These are phyloP conservation scores for Poecilia latipinna DNA, from an alignment of 2,113 vertebrate genomes.

Conservation along the genomic window DNA sequence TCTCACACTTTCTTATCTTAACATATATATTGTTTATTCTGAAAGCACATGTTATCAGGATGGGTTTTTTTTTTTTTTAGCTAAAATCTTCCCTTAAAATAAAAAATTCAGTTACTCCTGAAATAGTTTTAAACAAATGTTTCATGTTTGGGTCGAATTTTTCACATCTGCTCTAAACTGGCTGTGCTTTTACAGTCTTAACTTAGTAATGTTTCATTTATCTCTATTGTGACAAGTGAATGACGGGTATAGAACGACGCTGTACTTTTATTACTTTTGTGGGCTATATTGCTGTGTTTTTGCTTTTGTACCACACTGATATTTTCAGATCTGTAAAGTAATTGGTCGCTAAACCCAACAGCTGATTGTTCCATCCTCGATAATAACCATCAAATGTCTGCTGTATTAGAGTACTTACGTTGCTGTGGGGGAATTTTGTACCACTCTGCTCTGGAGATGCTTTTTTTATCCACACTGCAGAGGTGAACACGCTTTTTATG, in stretches of 20 bases:
- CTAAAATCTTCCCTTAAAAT: neutral
- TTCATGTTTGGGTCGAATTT: too few species aligned
- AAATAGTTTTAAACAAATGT: neutral
- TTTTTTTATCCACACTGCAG: neutral
- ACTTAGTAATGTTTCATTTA: neutral
- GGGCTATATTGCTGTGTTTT: neutral
- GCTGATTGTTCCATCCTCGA: neutral
- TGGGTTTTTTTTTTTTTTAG: too few species aligned
- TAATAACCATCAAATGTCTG: neutral
- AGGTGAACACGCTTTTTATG: neutral
- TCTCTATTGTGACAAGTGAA: neutral
- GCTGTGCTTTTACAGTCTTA: neutral
- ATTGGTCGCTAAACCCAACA: neutral
- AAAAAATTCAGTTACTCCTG: neutral
- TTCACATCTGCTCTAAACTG: neutral
- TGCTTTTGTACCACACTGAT: neutral
- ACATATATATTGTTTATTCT: neutral
- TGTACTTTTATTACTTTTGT: neutral
- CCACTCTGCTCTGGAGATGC: neutral
- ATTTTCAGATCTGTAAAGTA: neutral
- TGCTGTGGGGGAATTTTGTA: neutral
- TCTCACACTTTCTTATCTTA: neutral
- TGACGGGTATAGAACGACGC: too few species aligned
- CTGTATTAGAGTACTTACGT: neutral
- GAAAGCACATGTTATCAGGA: neutral